Conservation (phyloP, 2,888 invertebrate genomes). For the Aphodius granarius region DNA sequence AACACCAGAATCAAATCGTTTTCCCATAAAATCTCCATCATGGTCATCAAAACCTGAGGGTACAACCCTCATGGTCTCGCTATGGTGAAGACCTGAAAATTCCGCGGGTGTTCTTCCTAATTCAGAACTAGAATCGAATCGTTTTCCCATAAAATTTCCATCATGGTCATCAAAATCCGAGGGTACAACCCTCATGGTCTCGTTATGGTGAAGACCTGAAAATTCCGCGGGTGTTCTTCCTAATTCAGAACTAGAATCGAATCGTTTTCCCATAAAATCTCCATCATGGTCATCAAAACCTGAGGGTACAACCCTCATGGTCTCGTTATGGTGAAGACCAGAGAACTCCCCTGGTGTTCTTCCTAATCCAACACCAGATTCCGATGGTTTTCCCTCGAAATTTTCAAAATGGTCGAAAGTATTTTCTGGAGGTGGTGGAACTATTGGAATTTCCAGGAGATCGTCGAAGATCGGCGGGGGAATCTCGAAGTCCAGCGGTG, state of each 20-base stretch:
- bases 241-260: not conserved
- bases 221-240: not conserved
- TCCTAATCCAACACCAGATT: not conserved
- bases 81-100: not conserved
- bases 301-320: not conserved
- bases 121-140: not conserved
- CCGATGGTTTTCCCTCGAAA: not conserved
- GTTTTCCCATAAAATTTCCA: not conserved
- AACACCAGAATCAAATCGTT: not conserved
- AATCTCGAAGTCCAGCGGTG: slow-evolving; percentile 27
- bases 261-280: not conserved
- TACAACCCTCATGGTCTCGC: not conserved
- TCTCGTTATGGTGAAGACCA: not conserved
- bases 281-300: not conserved
- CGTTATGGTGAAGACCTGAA: not conserved
- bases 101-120: not conserved
- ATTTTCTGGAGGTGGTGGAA: slow-evolving; percentile 16
- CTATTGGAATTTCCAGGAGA: slow-evolving; percentile 2
- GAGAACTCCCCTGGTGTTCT: not conserved
- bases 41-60: not conserved
- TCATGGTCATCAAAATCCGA: not conserved
- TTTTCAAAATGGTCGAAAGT: not conserved
- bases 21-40: not conserved
- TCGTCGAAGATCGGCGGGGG: slow-evolving; percentile 15
- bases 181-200: not conserved